phyloP scores from a whole-genome alignment of 2,113 vertebrate species.

The Meriones unguiculatus region DNA sequence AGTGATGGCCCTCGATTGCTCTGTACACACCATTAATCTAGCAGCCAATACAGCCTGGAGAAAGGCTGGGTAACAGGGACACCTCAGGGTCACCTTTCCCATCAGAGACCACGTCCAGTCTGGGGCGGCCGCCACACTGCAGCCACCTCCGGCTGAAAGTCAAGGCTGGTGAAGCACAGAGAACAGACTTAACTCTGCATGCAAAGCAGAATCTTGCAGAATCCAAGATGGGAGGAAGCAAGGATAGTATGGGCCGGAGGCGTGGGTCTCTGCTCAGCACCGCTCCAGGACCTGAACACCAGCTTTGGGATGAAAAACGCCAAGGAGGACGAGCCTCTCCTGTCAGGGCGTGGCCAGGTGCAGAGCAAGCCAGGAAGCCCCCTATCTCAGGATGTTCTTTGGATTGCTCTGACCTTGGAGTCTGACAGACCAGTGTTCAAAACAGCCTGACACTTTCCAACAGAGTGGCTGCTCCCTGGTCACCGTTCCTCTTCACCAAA shows the following conservation, averaged over 20 bases:
- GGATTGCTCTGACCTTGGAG: fast-evolving
- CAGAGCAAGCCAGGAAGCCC: too few relatives aligned
- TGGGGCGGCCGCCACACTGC: fast-evolving
- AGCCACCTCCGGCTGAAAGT: neutral
- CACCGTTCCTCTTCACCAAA: neutral
- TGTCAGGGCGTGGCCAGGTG: too few relatives aligned
- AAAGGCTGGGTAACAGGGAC: neutral
- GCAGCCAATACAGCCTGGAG: neutral
- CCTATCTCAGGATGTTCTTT: neutral
- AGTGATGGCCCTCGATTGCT: neutral
- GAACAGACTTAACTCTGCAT: fast-evolving
- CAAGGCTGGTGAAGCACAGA: fast-evolving
- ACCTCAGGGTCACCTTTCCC: constrained; percentile 65
- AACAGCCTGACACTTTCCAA: fast-evolving
- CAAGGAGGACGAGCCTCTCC: fast-evolving
- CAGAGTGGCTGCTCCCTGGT: fast-evolving
- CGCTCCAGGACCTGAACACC: fast-evolving
- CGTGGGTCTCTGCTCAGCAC: fast-evolving
- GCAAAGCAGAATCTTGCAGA: fast-evolving
- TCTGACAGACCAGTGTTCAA: neutral
- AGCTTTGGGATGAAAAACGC: neutral
- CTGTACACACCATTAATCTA: constrained; percentile 55
- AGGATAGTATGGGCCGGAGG: fast-evolving
- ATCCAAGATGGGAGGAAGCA: neutral
- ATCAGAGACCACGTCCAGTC: neutral